Conservation (phyloP, 2,888 invertebrate species). For the Laspeyria flexula region DNA sequence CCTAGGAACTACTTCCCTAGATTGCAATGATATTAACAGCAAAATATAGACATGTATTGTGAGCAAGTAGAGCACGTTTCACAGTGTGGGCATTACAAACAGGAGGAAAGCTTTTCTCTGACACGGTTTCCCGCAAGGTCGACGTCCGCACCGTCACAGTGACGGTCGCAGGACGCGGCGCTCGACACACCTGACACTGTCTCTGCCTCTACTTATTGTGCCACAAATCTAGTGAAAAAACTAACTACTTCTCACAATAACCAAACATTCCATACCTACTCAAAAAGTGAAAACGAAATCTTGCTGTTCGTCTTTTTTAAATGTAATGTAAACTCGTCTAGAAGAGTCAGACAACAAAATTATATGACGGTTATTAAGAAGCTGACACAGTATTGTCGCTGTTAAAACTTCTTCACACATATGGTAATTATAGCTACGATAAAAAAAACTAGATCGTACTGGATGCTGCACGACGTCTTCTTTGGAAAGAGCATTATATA, state of each 20-base stretch:
- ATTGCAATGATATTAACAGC: background rate
- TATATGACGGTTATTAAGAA: too few species aligned
- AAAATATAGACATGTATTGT: background rate
- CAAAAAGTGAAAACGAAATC: background rate
- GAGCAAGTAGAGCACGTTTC: conserved; percentile 60
- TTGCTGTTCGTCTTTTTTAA: too few species aligned
- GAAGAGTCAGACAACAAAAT: too few species aligned
- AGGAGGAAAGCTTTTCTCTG: conserved; percentile 78
- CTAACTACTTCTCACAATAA: too few species aligned
- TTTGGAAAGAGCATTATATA: too few species aligned
- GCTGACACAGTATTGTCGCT: too few species aligned
- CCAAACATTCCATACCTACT: background rate
- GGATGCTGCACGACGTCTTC: too few species aligned
- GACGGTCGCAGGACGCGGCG: conserved; percentile 50
- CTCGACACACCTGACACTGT: background rate
- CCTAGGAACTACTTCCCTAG: too few species aligned
- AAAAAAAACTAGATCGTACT: too few species aligned
- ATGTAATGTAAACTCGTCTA: too few species aligned
- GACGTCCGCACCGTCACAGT: conserved; percentile 72
- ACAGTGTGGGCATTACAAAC: conserved; percentile 40
- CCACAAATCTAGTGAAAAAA: background rate
- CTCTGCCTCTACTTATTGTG: background rate
- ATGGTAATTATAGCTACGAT: too few species aligned
- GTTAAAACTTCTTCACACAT: too few species aligned
- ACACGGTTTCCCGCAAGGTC: conserved; percentile 77